Evolutionary conservation across 1,140 invertebrate genomes (phyloP), one percentile per base, ranked within the genome.

Genomic region (Hylaeus anthracinus): DNA sequence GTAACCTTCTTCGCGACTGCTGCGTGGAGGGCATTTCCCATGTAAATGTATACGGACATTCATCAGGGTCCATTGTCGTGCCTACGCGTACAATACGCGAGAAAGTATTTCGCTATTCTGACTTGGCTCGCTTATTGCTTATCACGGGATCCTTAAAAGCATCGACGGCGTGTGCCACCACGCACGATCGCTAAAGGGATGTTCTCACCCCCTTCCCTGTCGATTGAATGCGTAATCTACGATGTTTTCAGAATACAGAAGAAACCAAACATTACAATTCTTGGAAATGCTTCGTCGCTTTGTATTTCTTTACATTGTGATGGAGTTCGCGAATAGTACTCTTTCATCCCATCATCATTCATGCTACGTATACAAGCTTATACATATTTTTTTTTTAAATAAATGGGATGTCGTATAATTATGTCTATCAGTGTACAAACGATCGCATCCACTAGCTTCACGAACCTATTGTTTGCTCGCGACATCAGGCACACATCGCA

Each of bases 21-120:
- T 41, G 6, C 43, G n/a, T 4, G 51, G 37, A 85, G n/a, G 43
- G 37, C 87, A 92, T 92, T 92, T 91, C 88, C 90, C 88, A 92
- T 92, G 91, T 92, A 92, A 92, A 92, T 92, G 88, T 92, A 92
- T 92, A 92, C 91, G 90, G 84, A 89, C 88, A 92, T 92, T 92
- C 92, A 92, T 92, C 92, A 92, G 89, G 86, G 88, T 83, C 90
- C 89, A 92, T 91, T 92, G 91, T 92, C 87, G 90, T 89, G 90
- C 89, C 86, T 86, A 79, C 80, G 88, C 84, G 85, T 80, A 79
- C 83, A 85, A 88, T 86, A 89, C 86, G 82, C 84, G 77, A 88
- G 87, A 90, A 92, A 91, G 90, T 91, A 92, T 92, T 92, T 88
- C 55, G 79, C 71, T 70, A 66, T 79, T 84, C 74, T 58, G 73